A percentile compares a stretch with the other conserved stretches of the same genome.
These are phyloP conservation scores for Romanomermis culicivorax DNA, from an alignment of 2,888 invertebrate species.

Conservation along the genomic window DNA sequence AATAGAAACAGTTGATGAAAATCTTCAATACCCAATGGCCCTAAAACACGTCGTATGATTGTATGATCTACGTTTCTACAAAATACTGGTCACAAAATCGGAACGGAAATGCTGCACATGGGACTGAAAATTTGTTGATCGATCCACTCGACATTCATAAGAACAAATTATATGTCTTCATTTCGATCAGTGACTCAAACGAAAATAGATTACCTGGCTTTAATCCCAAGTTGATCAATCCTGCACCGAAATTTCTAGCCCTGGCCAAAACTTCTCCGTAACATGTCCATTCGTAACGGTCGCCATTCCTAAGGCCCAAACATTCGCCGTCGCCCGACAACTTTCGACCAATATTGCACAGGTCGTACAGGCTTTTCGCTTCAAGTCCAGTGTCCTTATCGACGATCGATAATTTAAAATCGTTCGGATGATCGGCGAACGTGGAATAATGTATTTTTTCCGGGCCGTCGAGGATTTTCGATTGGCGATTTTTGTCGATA, in stretches of 20 bases:
- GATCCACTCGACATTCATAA: too few relatives aligned
- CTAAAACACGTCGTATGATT: too few relatives aligned
- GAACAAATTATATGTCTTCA: too few relatives aligned
- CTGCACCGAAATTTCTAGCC: constrained; percentile 74
- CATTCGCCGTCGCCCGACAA: constrained; percentile 36
- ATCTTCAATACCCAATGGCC: too few relatives aligned
- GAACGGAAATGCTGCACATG: too few relatives aligned
- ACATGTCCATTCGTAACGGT: constrained; percentile 72
- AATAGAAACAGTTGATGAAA: too few relatives aligned
- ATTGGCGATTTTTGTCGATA: not conserved
- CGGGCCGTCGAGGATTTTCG: not conserved
- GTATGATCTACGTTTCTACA: too few relatives aligned
- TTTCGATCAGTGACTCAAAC: too few relatives aligned
- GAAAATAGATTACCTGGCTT: constrained; percentile 38
- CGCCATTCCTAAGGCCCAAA: constrained; percentile 47
- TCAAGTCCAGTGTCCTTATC: too few relatives aligned
- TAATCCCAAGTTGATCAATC: constrained; percentile 57
- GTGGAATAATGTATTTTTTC: not conserved
- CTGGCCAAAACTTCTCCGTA: constrained; percentile 67
- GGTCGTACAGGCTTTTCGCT: constrained; percentile 6
- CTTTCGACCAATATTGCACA: constrained; percentile 5
- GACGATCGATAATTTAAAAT: not conserved
- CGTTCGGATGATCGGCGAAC: not conserved
- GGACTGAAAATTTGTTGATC: too few relatives aligned
- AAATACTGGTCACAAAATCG: too few relatives aligned